These are phyloP conservation scores for Archocentrus centrarchus DNA, from an alignment of 2,113 vertebrate species.

Conservation along the genomic window DNA sequence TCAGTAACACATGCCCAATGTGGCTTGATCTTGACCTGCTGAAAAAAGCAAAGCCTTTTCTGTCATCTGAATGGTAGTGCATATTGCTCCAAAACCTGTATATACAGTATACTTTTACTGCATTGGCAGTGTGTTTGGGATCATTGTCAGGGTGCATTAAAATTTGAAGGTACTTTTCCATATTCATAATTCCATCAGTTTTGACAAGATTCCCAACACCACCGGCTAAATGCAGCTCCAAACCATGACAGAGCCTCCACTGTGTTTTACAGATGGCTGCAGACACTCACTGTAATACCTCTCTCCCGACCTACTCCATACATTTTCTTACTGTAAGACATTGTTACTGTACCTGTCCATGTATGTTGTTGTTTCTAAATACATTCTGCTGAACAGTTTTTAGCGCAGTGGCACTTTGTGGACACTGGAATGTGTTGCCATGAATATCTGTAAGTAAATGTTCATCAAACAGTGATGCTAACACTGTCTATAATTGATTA, in stretches of 20 bases:
- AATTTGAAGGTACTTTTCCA: neutral
- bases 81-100: neutral
- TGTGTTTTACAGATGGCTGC: neutral
- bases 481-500: too few species aligned
- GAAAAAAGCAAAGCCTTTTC: neutral
- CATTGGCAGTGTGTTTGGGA: neutral
- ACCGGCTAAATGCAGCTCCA: neutral
- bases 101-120: neutral
- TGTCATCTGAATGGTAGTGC: neutral
- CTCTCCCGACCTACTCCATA: too few species aligned
- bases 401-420: too few species aligned
- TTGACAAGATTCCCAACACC: neutral
- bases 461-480: too few species aligned
- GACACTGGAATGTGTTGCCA: too few species aligned
- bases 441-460: too few species aligned
- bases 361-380: too few species aligned
- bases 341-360: too few species aligned
- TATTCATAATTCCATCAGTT: neutral
- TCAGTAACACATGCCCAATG: too few species aligned
- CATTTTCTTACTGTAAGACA: too few species aligned
- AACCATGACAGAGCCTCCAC: neutral
- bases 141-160: neutral
- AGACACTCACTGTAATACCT: too few species aligned
- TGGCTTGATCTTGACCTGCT: neutral
- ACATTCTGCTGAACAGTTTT: too few species aligned